Conservation (phyloP, 2,113 vertebrate species). For the Haemorhous mexicanus region DNA sequence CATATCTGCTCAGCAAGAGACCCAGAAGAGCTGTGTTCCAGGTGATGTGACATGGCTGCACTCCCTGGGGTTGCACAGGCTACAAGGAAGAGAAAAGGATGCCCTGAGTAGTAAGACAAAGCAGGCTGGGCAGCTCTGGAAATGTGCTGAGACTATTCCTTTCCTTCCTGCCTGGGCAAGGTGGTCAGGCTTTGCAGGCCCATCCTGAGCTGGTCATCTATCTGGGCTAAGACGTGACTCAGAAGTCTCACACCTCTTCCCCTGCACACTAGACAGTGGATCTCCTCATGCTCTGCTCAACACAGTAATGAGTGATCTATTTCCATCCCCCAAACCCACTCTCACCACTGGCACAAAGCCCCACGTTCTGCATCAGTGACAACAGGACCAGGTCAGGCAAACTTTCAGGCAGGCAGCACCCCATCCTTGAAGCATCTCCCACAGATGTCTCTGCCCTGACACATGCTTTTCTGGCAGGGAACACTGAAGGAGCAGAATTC, state of each 20-base stretch:
- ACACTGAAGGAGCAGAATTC: background rate
- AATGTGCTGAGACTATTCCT: background rate
- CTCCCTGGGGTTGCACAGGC: background rate
- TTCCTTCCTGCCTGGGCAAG: background rate
- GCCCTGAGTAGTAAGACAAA: background rate
- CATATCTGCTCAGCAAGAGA: background rate
- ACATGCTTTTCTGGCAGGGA: background rate
- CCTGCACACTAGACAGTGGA: background rate
- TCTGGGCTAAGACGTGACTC: background rate
- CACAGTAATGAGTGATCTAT: background rate
- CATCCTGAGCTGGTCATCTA: background rate
- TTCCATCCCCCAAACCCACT: background rate
- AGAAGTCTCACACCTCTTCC: background rate
- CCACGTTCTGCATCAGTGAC: background rate
- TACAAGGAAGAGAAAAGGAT: background rate
- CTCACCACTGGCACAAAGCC: background rate
- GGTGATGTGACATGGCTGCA: background rate
- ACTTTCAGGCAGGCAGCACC: background rate
- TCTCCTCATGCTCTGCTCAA: background rate
- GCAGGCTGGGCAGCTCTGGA: background rate
- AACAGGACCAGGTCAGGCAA: background rate
- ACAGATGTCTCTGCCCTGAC: background rate
- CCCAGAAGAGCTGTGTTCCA: background rate
- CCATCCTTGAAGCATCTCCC: background rate
- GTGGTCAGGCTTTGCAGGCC: background rate